Evolutionary conservation across 2,113 vertebrate genomes (phyloP).

Genomic region (Hippocampus comes): DNA sequence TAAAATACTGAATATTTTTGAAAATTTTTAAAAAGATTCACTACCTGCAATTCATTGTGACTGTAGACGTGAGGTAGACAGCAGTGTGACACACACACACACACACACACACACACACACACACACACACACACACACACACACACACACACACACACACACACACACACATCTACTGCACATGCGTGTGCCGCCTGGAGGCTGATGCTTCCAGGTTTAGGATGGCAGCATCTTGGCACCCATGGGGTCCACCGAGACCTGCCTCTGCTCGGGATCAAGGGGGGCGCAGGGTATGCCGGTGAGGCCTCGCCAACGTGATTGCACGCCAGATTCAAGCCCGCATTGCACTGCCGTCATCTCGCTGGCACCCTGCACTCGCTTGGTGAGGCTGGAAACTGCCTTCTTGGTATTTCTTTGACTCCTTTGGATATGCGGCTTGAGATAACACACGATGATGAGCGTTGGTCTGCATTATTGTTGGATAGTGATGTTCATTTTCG

Average conservation of each 20-base stretch:
- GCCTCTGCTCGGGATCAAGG: conserved; percentile 71
- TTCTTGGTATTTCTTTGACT: conserved; percentile 22
- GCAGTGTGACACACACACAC: conserved; percentile 35
- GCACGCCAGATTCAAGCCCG: conserved; percentile 57
- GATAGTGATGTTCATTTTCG: too few species aligned
- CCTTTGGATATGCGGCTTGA: conserved; percentile 15
- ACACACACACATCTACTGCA: conserved; percentile 45
- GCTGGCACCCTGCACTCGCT: conserved; percentile 51
- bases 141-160: conserved; percentile 42
- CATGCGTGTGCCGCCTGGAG: conserved; percentile 40
- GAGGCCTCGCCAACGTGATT: conserved; percentile 49
- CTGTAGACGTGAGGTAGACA: conserved; percentile 50
- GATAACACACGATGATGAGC: conserved; percentile 19
- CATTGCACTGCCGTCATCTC: conserved; percentile 51
- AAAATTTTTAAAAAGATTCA: too few species aligned
- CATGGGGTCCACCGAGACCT: conserved; percentile 58
- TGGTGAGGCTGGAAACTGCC: conserved; percentile 32
- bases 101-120: too few species aligned
- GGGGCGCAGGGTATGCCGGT: conserved; percentile 45
- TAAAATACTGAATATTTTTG: conserved; percentile 23
- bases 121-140: not conserved
- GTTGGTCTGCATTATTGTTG: conserved; percentile 2
- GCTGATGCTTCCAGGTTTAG: conserved; percentile 56
- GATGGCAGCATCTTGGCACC: conserved; percentile 61
- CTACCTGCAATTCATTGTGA: conserved; percentile 47